Conservation (phyloP, 2,797 vertebrate genomes). For the Peromyscus aztecus region DNA sequence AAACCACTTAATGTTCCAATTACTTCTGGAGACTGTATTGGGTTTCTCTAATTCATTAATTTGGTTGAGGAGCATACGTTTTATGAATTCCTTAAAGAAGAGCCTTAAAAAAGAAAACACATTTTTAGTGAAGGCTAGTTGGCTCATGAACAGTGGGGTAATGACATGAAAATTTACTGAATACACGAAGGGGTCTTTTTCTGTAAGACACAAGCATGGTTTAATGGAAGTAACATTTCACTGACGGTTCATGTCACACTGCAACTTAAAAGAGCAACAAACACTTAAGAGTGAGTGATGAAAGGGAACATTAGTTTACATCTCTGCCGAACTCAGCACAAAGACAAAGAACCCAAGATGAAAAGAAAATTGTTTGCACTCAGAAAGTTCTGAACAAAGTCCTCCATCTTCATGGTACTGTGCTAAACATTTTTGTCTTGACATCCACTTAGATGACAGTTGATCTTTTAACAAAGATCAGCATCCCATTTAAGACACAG, state of each 20-base stretch:
- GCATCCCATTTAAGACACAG: slow-evolving; percentile 25
- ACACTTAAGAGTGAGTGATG: slow-evolving; percentile 60
- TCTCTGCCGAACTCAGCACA: slow-evolving; percentile 70
- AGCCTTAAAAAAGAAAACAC: slow-evolving; percentile 68
- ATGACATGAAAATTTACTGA: slow-evolving; percentile 63
- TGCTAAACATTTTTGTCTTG: slow-evolving; percentile 23
- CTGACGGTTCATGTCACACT: slow-evolving; percentile 54
- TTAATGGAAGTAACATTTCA: slow-evolving; percentile 39
- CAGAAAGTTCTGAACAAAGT: slow-evolving; percentile 75
- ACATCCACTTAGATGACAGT: slow-evolving; percentile 52
- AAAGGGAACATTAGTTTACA: slow-evolving; percentile 80
- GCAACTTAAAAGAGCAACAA: slow-evolving; percentile 65
- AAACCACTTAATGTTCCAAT: slow-evolving; percentile 58
- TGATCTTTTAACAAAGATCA: slow-evolving; percentile 45
- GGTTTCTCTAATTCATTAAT: slow-evolving; percentile 64
- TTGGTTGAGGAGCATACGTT: slow-evolving; percentile 48
- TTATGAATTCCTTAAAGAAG: slow-evolving; percentile 76
- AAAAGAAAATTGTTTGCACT: slow-evolving; percentile 86
- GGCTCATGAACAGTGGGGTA: slow-evolving; percentile 28
- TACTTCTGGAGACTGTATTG: slow-evolving; percentile 38
- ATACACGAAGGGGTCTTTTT: slow-evolving; percentile 42
- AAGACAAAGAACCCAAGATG: slow-evolving; percentile 79
- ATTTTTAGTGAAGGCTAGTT: slow-evolving; percentile 24
- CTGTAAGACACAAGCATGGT: slow-evolving; percentile 60
- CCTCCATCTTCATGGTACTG: slow-evolving; percentile 62